These are phyloP conservation scores for Eidolon dupreanum DNA, from an alignment of 2,797 vertebrate genomes.

Conservation along the genomic window DNA sequence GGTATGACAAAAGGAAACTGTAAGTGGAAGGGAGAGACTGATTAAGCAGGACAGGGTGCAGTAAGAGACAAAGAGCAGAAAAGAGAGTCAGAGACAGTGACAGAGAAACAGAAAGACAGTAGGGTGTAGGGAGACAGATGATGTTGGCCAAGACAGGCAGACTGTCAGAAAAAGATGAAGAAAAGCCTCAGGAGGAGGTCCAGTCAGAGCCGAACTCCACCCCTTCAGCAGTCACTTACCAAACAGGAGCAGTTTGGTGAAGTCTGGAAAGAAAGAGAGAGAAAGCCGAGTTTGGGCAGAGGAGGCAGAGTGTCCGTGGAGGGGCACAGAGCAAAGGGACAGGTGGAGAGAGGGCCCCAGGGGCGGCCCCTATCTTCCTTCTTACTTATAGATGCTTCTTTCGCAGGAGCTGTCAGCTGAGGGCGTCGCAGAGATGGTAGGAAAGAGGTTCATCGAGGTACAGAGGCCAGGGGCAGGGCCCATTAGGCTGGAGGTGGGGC, in stretches of 20 bases:
- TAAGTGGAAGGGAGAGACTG: conserved; percentile 8
- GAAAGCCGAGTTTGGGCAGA: conserved; percentile 78
- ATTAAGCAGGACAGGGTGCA: neutral
- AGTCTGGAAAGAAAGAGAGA: conserved; percentile 90
- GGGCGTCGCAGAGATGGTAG: neutral
- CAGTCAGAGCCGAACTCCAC: neutral
- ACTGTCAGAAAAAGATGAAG: conserved; percentile 19
- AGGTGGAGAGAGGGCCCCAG: conserved; percentile 29
- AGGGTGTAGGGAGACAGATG: neutral
- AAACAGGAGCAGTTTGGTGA: conserved; percentile 88
- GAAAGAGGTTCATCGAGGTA: conserved; percentile 64
- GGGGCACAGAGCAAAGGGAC: conserved; percentile 61
- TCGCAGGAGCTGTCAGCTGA: conserved; percentile 63
- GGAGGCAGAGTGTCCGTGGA: conserved; percentile 76
- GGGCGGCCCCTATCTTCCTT: neutral
- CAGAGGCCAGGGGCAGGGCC: neutral
- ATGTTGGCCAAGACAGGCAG: neutral
- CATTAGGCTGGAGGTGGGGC: neutral
- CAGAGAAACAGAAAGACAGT: neutral
- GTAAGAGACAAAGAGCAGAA: conserved; percentile 13
- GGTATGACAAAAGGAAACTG: neutral
- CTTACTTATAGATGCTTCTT: conserved; percentile 90
- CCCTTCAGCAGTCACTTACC: conserved; percentile 88
- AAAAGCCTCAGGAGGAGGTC: neutral
- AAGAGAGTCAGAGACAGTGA: neutral